Evolutionary conservation across 2,888 invertebrate genomes (phyloP), one percentile per base, ranked within the genome.

Genomic region (Hydroisotoma schaefferi): DNA sequence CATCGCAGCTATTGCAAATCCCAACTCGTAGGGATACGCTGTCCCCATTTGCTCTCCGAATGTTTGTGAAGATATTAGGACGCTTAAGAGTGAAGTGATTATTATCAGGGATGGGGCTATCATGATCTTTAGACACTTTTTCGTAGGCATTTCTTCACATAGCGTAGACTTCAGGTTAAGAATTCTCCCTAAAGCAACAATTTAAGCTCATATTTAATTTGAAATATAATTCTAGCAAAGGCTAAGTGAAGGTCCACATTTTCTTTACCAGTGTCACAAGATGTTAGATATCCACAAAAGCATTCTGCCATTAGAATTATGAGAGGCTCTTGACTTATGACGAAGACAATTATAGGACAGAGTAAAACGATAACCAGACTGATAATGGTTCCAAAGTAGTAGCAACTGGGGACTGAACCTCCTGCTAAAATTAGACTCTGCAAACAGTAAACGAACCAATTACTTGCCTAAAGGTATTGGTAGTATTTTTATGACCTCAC

Each of bases 101-200:
- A 63, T 59, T 25, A 55, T 59, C 38, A 59, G 54, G 27, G 55
- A 51, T 29, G 70, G 70, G 38, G 65, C 62, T 8, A 68, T 27
- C 20, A 67, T 51, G 29, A 59, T 63, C 37, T 59, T 38, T 10
- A 70, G 56, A 18, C 65, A 62, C 26, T 57, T 59, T 58, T 64
- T 67, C 27, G 62, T 63, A 8, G 70, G 70, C 20, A 62, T 56
- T 25, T 70, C 70, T 59, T 70, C 68, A 37, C 70, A 68, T 5
- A 70, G 54, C 1, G 65, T 60, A 2, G 64, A 51, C 27, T 65
- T 65, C 28, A 70, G 44, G 25, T 62, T 67, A 27, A 67, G 55
- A 47, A 67, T 58, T 6, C 54, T 37, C 37, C 68, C 68, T 69
- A 46, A 8, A 22, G 44, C 29, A 12, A 12, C n/a, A 22, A 43